Percentiles rank a stretch among this genome's conserved stretches.
Evolutionary conservation across 2,888 invertebrate species (phyloP).

Genomic region (Byasa hedistus): DNA sequence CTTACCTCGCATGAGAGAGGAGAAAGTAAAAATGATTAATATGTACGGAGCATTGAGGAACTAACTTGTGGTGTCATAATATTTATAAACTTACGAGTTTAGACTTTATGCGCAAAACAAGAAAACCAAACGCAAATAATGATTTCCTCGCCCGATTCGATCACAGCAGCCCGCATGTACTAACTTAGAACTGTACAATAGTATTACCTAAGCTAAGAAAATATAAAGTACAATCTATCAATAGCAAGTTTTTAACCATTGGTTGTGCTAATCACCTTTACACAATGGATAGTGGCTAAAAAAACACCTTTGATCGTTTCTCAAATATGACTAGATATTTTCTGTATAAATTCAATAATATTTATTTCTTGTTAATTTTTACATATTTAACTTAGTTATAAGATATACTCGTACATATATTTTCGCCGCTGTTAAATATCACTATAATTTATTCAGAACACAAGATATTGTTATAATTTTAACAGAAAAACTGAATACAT

Average conservation of each 20-base stretch:
- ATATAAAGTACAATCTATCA: neutral
- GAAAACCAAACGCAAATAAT: slow-evolving; percentile 16
- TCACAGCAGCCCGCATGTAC: slow-evolving; percentile 10
- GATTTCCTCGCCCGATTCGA: slow-evolving; percentile 13
- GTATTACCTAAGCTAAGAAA: slow-evolving; percentile 5
- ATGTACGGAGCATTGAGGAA: slow-evolving; percentile 14
- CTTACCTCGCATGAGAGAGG: slow-evolving; percentile 3
- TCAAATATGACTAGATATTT: no score
- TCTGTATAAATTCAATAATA: no score
- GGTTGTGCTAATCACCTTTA: neutral
- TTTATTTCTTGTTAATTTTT: no score
- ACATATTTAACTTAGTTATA: no score
- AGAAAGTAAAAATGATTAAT: slow-evolving; percentile 23
- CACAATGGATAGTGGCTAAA: neutral
- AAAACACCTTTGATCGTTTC: no score
- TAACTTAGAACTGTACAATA: slow-evolving; percentile 18
- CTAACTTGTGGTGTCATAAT: slow-evolving; percentile 13
- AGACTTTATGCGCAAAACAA: slow-evolving; percentile 9
- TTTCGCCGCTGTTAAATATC: no score
- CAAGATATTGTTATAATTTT: no score
- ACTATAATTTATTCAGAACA: no score
- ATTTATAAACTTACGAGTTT: slow-evolving; percentile 9
- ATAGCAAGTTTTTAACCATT: neutral
- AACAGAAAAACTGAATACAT: no score
- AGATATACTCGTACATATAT: no score